Evolutionary conservation across 1,140 invertebrate genomes (phyloP), one percentile per base, ranked within the genome.

Genomic region (Atta cephalotes): DNA sequence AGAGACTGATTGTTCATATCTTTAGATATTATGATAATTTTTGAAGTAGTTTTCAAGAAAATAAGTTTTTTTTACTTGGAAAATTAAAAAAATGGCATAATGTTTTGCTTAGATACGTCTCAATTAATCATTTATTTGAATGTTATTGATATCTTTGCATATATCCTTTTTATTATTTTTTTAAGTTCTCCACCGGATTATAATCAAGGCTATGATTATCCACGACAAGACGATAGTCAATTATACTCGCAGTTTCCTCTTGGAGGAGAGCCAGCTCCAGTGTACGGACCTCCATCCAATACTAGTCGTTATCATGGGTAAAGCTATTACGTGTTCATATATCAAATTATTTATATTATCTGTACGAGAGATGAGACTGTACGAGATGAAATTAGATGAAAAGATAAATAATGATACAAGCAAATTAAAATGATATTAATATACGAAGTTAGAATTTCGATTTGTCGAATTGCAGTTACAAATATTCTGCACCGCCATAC

Each of bases 161-260:
- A 66, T 49, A 3, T 65, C 7, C 14, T 51, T 45, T 45, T 45
- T 25, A 1, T 28, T 56, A n/a, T 39, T 68, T 91, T 66, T 85
- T 63, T 28, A 88, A 93, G 91, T 87, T 87, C 85, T 51, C 58
- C 85, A 9, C 90, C 89, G 35, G 89, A 92, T 66, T 93, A 94
- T 66, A 68, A 89, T 53, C 79, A 90, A 25, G 92, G 93, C n/a
- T 94, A 95, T 56, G 87, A 94, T 45, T 94, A 94, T 78, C 89
- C 89, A 3, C 91, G 87, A 62, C 93, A 90, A 10, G 86, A 90
- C 70, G 79, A 91, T 14, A 86, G 90, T 63, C 76, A 93, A 18
- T 88, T 92, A 60, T 92, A 92, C 68, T 82, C 90, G 25, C 92
- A 92, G 10, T 81, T 82, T 85, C 90, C 79, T 65, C 62, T 86